Conservation (phyloP, 2,797 vertebrate genomes). For the Falco rusticolus region DNA sequence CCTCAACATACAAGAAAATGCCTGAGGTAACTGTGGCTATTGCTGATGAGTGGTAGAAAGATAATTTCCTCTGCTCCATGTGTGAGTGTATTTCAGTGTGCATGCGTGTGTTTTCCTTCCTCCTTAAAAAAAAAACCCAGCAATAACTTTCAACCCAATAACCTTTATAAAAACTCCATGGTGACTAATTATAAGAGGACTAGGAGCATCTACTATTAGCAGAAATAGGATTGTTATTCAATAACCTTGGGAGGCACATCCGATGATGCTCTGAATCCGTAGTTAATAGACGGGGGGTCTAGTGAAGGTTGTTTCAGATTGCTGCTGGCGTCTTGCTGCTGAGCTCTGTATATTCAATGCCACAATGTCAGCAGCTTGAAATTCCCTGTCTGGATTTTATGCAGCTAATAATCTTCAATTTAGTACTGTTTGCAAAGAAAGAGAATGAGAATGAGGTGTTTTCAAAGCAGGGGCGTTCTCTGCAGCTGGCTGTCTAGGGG, state of each 20-base stretch:
- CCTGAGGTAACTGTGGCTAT: slow-evolving; percentile 53
- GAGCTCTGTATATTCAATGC: slow-evolving; percentile 70
- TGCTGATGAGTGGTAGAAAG: slow-evolving; percentile 56
- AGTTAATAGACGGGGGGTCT: slow-evolving; percentile 55
- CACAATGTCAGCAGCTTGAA: slow-evolving; percentile 74
- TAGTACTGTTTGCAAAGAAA: slow-evolving; percentile 18
- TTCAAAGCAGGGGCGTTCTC: background rate
- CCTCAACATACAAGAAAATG: background rate
- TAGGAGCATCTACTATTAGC: slow-evolving; percentile 67
- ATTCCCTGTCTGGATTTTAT: slow-evolving; percentile 66
- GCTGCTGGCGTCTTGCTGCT: slow-evolving; percentile 68
- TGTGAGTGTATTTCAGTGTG: too few relatives aligned
- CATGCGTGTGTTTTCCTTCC: slow-evolving; percentile 7
- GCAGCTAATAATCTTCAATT: slow-evolving; percentile 68
- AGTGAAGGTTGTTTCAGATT: slow-evolving; percentile 63
- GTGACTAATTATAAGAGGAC: slow-evolving; percentile 79
- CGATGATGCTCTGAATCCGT: slow-evolving; percentile 62
- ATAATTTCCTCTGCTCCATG: slow-evolving; percentile 50
- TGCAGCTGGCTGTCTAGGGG: background rate
- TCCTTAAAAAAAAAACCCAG: slow-evolving; percentile 57
- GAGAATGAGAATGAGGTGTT: background rate
- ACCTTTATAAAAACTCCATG: slow-evolving; percentile 74
- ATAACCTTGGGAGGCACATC: slow-evolving; percentile 75
- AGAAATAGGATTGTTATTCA: slow-evolving; percentile 69
- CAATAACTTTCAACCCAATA: slow-evolving; percentile 74